phyloP scores from a whole-genome alignment of 2,113 vertebrate genomes.

The Acanthochromis polyacanthus region DNA sequence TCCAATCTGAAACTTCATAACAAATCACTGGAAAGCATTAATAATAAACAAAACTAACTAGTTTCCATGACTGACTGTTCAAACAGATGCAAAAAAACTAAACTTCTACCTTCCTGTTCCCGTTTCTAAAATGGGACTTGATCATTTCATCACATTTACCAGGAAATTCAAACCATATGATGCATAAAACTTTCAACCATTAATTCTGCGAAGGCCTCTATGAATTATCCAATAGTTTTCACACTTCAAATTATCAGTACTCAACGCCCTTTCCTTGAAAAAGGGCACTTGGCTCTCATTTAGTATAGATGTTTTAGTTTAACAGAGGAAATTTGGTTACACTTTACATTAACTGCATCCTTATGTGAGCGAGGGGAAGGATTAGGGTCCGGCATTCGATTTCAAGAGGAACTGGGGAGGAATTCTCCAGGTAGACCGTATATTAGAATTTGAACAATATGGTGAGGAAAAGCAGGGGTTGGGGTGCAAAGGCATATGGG shows the following conservation, averaged over 20 bases:
- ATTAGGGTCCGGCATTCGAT: constrained; percentile 78
- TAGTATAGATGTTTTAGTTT: constrained; percentile 83
- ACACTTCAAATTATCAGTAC: constrained; percentile 68
- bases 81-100: constrained; percentile 18
- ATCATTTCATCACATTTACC: constrained; percentile 64
- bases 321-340: constrained; percentile 85
- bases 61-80: constrained; percentile 4
- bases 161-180: constrained; percentile 78
- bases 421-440: constrained; percentile 78
- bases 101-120: constrained; percentile 44
- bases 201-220: constrained; percentile 63
- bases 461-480: constrained; percentile 58
- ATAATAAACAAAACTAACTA: background rate
- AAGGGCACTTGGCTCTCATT: constrained; percentile 73
- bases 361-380: constrained; percentile 78
- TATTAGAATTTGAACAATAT: constrained; percentile 83
- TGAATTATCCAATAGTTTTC: constrained; percentile 65
- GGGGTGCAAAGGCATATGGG: constrained; percentile 68
- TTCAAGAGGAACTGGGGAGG: constrained; percentile 77
- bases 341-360: constrained; percentile 83
- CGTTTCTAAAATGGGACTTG: constrained; percentile 51
- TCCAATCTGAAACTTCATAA: background rate
- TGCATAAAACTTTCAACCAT: constrained; percentile 64
- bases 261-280: constrained; percentile 64
- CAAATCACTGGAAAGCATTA: background rate